Evolutionary conservation across 2,888 invertebrate species (phyloP).

Genomic region (Pecten maximus): DNA sequence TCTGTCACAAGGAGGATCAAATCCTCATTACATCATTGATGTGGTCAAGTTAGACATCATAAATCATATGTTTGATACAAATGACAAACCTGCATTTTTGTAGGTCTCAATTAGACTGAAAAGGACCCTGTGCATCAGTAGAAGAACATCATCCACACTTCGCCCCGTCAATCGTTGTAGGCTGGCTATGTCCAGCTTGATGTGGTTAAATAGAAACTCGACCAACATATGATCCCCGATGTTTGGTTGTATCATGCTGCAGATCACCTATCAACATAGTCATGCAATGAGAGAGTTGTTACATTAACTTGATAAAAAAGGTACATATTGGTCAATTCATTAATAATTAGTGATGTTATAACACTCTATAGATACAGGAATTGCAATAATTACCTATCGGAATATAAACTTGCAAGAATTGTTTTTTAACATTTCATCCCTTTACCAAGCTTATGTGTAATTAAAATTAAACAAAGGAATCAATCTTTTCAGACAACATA

Average conservation of each 20-base stretch:
- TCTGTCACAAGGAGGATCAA: no score
- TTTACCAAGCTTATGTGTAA: not conserved
- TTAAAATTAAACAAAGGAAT: not conserved
- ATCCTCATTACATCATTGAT: no score
- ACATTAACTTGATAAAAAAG: no score
- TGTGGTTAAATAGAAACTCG: conserved; percentile 68
- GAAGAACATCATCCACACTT: conserved; percentile 69
- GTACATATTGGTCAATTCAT: no score
- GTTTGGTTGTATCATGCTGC: conserved; percentile 55
- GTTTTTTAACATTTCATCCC: not conserved
- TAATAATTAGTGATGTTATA: no score
- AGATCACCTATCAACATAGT: conserved; percentile 55
- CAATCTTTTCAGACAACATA: not conserved
- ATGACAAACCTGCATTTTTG: conserved; percentile 37
- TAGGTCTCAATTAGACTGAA: conserved; percentile 43
- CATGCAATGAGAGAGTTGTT: no score
- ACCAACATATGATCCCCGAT: conserved; percentile 46
- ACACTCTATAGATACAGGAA: no score
- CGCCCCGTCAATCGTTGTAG: conserved; percentile 59
- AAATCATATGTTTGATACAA: not conserved
- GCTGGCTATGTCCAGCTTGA: conserved; percentile 63
- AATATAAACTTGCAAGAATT: no score
- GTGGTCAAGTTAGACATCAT: no score
- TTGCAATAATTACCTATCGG: no score
- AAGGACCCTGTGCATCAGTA: conserved; percentile 66